phyloP scores from a whole-genome alignment of 2,797 vertebrate genomes.

The Paguma larvata region DNA sequence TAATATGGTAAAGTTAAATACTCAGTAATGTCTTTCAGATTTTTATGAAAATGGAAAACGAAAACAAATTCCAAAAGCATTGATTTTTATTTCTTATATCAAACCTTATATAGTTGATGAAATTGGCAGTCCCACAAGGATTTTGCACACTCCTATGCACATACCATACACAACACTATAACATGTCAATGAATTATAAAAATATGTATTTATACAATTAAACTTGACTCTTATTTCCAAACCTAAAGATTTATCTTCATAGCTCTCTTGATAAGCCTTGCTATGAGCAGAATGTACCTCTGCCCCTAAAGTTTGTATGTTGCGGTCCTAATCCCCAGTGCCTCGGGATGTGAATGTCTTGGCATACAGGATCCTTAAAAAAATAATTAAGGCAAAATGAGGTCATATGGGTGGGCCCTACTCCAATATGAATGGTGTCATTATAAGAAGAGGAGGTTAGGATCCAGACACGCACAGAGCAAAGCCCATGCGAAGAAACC shows the following conservation, averaged over 20 bases:
- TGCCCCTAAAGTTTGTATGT: background rate
- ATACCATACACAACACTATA: background rate
- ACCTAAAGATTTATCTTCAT: constrained; percentile 7
- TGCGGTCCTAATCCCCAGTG: background rate
- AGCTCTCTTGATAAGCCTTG: background rate
- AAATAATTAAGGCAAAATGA: background rate
- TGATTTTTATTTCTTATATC: background rate
- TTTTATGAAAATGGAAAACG: background rate
- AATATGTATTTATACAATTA: background rate
- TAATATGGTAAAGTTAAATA: background rate
- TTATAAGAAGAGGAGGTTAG: background rate
- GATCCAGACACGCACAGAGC: background rate
- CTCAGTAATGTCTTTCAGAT: background rate
- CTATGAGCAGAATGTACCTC: background rate
- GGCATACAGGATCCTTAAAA: background rate
- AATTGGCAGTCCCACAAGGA: background rate
- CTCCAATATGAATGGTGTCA: background rate
- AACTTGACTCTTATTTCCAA: constrained; percentile 25
- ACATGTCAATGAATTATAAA: constrained; percentile 33
- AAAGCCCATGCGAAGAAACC: background rate
- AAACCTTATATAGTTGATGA: background rate
- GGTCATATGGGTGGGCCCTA: background rate
- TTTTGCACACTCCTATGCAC: background rate
- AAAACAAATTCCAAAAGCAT: background rate
- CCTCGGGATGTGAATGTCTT: background rate